phyloP scores from a whole-genome alignment of 2,797 vertebrate genomes.

The Chanos chanos region DNA sequence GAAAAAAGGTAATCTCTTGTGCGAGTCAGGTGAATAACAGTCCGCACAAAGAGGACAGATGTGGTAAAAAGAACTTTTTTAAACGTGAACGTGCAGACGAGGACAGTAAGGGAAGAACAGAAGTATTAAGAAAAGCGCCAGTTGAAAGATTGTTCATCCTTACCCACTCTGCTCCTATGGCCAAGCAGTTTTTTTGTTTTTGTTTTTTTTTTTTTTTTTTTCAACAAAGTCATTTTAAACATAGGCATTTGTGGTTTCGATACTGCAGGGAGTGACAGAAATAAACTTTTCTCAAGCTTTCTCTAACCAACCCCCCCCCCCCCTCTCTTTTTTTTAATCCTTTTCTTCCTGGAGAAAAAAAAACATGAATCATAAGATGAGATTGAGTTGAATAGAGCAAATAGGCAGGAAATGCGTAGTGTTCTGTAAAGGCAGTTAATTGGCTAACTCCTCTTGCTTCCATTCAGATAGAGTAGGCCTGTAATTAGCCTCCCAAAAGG shows the following conservation, averaged over 20 bases:
- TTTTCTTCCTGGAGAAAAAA: conserved; percentile 21
- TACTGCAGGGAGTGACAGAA: background rate
- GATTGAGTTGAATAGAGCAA: background rate
- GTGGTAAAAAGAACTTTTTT: conserved; percentile 75
- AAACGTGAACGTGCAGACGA: background rate
- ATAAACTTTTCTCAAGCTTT: conserved; percentile 9
- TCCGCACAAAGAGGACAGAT: conserved; percentile 83
- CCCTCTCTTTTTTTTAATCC: conserved; percentile 21
- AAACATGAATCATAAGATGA: conserved; percentile 13
- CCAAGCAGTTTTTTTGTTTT: no score
- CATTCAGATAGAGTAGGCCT: conserved; percentile 56
- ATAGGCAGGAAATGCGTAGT: background rate
- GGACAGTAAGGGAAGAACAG: conserved; percentile 40
- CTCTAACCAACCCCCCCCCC: no score
- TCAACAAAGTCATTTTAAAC: no score
- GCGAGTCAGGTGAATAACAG: conserved; percentile 92
- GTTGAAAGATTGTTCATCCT: conserved; percentile 57
- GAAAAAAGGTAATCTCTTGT: conserved; percentile 94
- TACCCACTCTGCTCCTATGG: conserved; percentile 55
- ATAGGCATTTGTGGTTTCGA: no score
- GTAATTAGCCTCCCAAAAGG: conserved; percentile 62
- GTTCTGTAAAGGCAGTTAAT: conserved; percentile 28
- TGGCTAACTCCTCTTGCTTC: conserved; percentile 57
- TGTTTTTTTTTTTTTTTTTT: no score
- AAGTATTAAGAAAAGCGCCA: conserved; percentile 51